A percentile compares a stretch with the other conserved stretches of the same genome.
phyloP scores from a whole-genome alignment of 2,113 vertebrate genomes.

The Myrmecobius fasciatus region DNA sequence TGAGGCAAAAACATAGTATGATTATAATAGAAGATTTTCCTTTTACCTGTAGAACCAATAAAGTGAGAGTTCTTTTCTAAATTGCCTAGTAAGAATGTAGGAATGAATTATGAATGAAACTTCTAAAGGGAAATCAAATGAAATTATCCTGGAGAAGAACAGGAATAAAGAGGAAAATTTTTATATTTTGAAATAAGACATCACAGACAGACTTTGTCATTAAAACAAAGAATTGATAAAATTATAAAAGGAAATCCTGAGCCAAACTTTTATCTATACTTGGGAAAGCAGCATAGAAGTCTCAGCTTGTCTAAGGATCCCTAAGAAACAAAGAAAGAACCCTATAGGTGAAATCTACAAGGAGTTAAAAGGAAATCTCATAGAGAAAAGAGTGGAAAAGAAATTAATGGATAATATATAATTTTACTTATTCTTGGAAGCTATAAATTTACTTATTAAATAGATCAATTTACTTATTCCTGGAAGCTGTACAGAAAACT shows the following conservation, averaged over 20 bases:
- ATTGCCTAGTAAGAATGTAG: neutral
- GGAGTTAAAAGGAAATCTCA: neutral
- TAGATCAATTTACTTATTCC: no score
- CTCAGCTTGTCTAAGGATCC: neutral
- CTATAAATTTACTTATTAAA: no score
- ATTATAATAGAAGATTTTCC: neutral
- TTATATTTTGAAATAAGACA: neutral
- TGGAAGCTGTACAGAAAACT: neutral
- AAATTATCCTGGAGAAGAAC: neutral
- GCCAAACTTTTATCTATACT: neutral
- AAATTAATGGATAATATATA: neutral
- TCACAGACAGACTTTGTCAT: neutral
- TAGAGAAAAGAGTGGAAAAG: neutral
- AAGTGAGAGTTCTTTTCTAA: neutral
- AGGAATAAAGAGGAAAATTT: neutral
- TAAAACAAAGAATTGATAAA: neutral
- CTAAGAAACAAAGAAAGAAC: neutral
- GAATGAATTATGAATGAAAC: neutral
- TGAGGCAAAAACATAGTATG: neutral
- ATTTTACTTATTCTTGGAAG: neutral
- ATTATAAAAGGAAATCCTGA: neutral
- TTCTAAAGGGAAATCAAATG: neutral
- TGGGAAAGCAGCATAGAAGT: neutral
- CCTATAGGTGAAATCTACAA: neutral
- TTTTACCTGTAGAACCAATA: neutral